Evolutionary conservation across 1,140 invertebrate genomes (phyloP), one percentile per base, ranked within the genome.

Genomic region (Harpegnathos saltator): DNA sequence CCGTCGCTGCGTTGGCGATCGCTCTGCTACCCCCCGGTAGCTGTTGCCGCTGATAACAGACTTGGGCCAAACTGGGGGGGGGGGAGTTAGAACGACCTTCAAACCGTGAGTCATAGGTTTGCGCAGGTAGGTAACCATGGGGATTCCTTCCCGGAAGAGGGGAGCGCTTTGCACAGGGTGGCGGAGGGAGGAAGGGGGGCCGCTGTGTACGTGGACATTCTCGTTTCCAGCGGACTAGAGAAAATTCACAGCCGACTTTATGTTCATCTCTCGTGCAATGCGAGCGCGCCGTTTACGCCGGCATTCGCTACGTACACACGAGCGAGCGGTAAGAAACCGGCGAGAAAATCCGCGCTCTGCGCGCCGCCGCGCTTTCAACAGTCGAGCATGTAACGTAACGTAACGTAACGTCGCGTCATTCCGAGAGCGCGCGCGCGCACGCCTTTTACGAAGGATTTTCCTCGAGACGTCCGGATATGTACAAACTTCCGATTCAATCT

Each of bases 41-140:
- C 63, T 78, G 75, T 80, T 80, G 29, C 65, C 58, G 65, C 33
- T 80, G 75, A 80, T 80, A 80, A 80, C 75, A 71, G 65, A 80
- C 75, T 80, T 80, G 0, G 29, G 65, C 69, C 63, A 80, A 80
- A 80, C 75, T 80, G 71, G 65, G 75, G 38, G 65, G 71, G 65
- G 75, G 38, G 65, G 65, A 80, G 75, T 71, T 80, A 80, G 65
- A 78, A 78, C 12, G 65, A 71, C 65, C 75, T 80, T 71, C 75
- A 71, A 80, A 80, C 65, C 33, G 33, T 71, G 75, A 80, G 75
- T 80, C 75, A 80, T 71, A 71, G 75, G 65, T 80, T 80, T 80
- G 54, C 75, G 52, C 75, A 80, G 75, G 75, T 80, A 80, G 75
- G 75, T 80, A 80, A 71, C 75, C 65, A 80, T 80, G 65, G 65